Conservation (phyloP, 2,797 vertebrate species). For the Pantherophis vulpinus region DNA sequence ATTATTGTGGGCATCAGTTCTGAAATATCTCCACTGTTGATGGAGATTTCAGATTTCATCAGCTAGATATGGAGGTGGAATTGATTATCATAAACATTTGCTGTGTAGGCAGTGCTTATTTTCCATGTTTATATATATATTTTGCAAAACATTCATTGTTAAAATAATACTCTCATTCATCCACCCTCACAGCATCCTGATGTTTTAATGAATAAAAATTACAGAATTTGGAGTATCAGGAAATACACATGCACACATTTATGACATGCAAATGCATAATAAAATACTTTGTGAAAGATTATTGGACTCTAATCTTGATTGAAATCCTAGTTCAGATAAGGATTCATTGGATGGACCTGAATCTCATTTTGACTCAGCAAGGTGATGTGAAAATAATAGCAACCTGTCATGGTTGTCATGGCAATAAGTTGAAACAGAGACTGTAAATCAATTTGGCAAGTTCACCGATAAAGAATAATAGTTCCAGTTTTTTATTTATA, state of each 20-base stretch:
- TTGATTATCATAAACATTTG: background rate
- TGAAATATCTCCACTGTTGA: background rate
- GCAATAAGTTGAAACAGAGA: constrained; percentile 24
- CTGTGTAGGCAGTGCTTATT: background rate
- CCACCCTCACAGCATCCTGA: background rate
- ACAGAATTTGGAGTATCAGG: background rate
- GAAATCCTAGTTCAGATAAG: background rate
- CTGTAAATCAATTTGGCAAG: background rate
- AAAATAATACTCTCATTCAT: background rate
- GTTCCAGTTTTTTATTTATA: background rate
- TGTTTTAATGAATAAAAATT: background rate
- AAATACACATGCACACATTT: background rate
- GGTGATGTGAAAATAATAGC: constrained; percentile 13
- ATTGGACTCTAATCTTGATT: background rate
- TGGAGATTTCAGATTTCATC: background rate
- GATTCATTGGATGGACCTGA: background rate
- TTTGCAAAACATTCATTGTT: background rate
- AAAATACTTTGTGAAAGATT: background rate
- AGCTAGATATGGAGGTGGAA: background rate
- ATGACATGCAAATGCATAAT: background rate
- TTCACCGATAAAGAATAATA: background rate
- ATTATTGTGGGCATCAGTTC: background rate
- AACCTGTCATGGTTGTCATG: constrained; percentile 15
- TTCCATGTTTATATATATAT: background rate
- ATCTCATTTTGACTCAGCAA: background rate